Evolutionary conservation across 1,140 invertebrate genomes (phyloP).

Genomic region (Drosophila pachea): DNA sequence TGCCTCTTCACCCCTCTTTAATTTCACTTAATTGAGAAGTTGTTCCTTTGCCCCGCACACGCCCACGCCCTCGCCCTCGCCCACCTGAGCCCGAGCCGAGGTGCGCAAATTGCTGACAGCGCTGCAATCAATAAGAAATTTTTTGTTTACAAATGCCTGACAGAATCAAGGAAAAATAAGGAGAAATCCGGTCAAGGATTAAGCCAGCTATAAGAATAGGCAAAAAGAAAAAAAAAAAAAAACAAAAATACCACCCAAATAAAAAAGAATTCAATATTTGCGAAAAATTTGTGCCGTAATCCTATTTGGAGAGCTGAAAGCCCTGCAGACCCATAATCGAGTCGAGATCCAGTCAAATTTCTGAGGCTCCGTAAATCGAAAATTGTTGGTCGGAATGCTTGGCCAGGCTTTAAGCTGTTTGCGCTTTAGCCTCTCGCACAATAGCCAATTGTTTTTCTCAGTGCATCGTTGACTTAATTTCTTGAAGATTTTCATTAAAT

Average conservation of each 20-base stretch:
- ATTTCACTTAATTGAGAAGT: slow-evolving; percentile 70
- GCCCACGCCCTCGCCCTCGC: slow-evolving; percentile 25
- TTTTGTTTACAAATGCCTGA: slow-evolving; percentile 39
- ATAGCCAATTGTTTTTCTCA: neutral
- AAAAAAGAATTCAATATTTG: too few relatives aligned
- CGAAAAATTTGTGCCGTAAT: too few relatives aligned
- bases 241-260: too few relatives aligned
- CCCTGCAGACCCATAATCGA: too few relatives aligned
- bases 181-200: slow-evolving; percentile 25
- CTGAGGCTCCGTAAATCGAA: too few relatives aligned
- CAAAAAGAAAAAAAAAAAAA: neutral
- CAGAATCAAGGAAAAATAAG: neutral
- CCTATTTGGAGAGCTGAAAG: too few relatives aligned
- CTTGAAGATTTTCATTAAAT: slow-evolving; percentile 27
- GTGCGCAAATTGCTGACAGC: slow-evolving; percentile 24
- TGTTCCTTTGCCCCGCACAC: slow-evolving; percentile 19
- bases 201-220: neutral
- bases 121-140: slow-evolving; percentile 62
- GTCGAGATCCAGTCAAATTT: too few relatives aligned
- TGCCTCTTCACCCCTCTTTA: slow-evolving; percentile 10
- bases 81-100: slow-evolving; percentile 8
- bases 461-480: neutral
- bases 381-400: neutral
- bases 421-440: neutral
- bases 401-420: neutral